Percentiles rank a stretch among this genome's conserved stretches.
Conservation (phyloP, 2,888 invertebrate species). For the Drosophila lutescens region DNA sequence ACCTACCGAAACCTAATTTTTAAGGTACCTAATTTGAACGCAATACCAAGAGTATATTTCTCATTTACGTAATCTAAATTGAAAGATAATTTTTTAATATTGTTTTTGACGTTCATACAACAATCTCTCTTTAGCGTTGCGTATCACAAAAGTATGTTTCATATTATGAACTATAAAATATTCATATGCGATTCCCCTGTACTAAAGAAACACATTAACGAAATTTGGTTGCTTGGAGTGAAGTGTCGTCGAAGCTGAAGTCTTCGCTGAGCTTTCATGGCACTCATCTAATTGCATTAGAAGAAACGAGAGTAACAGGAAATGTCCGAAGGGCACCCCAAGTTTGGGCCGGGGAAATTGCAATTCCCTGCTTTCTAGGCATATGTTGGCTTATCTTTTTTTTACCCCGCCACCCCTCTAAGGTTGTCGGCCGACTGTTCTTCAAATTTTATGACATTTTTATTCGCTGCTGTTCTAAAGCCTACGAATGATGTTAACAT, state of each 20-base stretch:
- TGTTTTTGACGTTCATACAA: background rate
- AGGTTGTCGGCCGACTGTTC: conserved; percentile 59
- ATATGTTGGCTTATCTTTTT: conserved; percentile 55
- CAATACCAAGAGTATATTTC: too few species aligned
- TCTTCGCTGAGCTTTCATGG: conserved; percentile 22
- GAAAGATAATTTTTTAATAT: conserved; percentile 5
- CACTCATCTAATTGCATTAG: conserved; percentile 72
- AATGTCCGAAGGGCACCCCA: conserved; percentile 21
- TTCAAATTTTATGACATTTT: conserved; percentile 81
- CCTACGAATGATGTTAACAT: conserved; percentile 50
- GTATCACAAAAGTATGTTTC: conserved; percentile 11
- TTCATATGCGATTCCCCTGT: conserved; percentile 65
- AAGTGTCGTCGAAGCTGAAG: conserved; percentile 24
- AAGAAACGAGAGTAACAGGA: conserved; percentile 13
- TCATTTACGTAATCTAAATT: conserved; percentile 1
- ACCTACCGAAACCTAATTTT: too few species aligned
- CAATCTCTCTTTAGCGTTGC: background rate
- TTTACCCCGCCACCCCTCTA: conserved; percentile 22
- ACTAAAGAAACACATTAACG: conserved; percentile 71
- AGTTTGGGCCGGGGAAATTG: conserved; percentile 47
- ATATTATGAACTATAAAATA: conserved; percentile 66
- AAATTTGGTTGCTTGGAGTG: conserved; percentile 59
- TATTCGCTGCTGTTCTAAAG: conserved; percentile 56
- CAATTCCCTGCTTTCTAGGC: conserved; percentile 58
- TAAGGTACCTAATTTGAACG: too few species aligned